Base-by-base conservation (phyloP, 2,888 invertebrate genomes). In the Rhimphoctona megacephalus region DNA sequence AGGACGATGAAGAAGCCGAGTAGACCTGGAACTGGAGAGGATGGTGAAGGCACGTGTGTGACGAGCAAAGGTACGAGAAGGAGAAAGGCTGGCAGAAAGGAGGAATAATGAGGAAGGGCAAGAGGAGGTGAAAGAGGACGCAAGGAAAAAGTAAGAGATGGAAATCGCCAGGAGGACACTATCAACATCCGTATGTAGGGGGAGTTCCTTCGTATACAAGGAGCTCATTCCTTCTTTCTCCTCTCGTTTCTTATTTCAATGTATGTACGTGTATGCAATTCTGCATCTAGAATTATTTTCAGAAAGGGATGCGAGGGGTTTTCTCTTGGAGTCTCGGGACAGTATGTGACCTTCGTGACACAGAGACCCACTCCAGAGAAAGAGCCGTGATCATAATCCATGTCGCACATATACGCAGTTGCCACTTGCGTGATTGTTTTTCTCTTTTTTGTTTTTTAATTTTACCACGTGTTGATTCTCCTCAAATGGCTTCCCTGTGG, bases 281-380 rank as follows among this genome's bases (percentile, higher is more conserved):
- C 25, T 49, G 8, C 54, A 61, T 69, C 17, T 57, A 7, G 67
- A 82, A 88, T 76, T 66, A 78, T 43, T 43, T 81, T 22, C 76
- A 17, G 70, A 74, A 72, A 79, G 82, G 83, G 84, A 80, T 78
- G 74, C 77, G 67, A 49, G 70, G 66, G 74, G 66, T 64, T 80
- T 84, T 83, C 79, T 87, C 87, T 78, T 86, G 84, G 87, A 85
- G 61, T 79, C 85, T 74, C 85, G 77, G 76, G 83, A 81, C 86
- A 92, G 90, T 91, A 92, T 92, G 91, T 92, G 94, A 94, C 94
- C 94, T 92, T 91, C 90, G 90, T 94, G 94, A 94, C 94, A 94
- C 94, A 94, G 92, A 94, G 94, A 94, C 94, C 94, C 94, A 94
- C 93, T 93, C 91, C 89, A 79, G 84, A 84, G 67, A 66, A 64